Base-by-base conservation (phyloP, 92 coral and sea anemone species). In the Parazoanthus atlanticus region DNA sequence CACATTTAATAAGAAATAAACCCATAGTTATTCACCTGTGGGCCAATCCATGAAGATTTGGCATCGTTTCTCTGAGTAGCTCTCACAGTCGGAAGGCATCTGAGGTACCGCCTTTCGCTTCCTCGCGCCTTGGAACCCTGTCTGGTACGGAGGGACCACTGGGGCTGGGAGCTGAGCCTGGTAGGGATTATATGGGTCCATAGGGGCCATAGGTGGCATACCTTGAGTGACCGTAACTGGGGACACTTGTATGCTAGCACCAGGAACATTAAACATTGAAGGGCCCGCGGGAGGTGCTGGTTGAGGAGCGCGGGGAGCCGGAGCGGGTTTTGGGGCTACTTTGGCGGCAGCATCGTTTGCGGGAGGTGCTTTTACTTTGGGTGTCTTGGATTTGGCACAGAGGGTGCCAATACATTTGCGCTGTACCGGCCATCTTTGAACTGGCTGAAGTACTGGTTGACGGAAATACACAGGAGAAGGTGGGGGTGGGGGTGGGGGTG, bases 11-110 rank as follows among this genome's bases (percentile, higher is more conserved):
- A 8, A 46, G 49, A 46, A 10, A 6, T 76, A 34, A 21, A 41
- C 56, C 5, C 8, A 10, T 78, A 41, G 31, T 30, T 26, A 29
- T 41, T 29, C 83, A 95, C 98, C 93, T 69, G 98, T 92, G 17
- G 98, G 98, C 98, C 98, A 95, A 89, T 95, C 98, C 84, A 95
- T 90, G 73, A 93, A 95, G 79, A 93, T 94, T 21, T 86, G 92
- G 78, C 98, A 95, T 78, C 94, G 85, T 69, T 94, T 86, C 38
- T 87, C 34, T 56, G 86, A 81, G 58, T 95, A 95, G 85, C 92
- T 93, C 34, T 90, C 33, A 56, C 98, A 95, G 88, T 93, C 90
- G 3, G 58, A 73, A 1, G 98, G 98, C 96, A 95, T 93, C 16
- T 70, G 40, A 70, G 87, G 87, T 29, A 84, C 78, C 1, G 87